phyloP scores from a whole-genome alignment of 2,797 vertebrate species.

The Tachyglossus aculeatus region DNA sequence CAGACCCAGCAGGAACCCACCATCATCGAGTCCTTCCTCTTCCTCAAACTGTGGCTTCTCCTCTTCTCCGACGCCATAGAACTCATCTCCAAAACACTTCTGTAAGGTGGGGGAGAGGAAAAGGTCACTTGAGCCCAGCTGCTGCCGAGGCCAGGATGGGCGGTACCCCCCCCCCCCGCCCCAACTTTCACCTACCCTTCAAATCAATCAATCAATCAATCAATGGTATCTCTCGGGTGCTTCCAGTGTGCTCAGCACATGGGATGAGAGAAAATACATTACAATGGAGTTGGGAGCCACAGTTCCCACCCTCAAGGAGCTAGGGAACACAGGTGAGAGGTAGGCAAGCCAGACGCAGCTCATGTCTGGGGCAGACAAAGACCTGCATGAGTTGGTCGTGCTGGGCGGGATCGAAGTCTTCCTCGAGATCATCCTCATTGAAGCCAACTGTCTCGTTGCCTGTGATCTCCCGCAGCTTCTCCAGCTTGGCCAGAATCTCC shows the following conservation, averaged over 20 bases:
- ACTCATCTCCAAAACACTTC: conserved; percentile 86
- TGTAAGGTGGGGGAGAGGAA: conserved; percentile 34
- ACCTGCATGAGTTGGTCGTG: conserved; percentile 92
- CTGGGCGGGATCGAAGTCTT: conserved; percentile 82
- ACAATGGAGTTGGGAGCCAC: too few relatives aligned
- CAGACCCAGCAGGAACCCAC: conserved; percentile 54
- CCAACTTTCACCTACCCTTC: not conserved
- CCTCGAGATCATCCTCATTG: conserved; percentile 81
- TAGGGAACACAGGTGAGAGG: too few relatives aligned
- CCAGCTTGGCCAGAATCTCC: conserved; percentile 85
- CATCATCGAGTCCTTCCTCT: conserved; percentile 82
- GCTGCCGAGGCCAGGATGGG: not conserved
- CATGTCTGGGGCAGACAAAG: not conserved
- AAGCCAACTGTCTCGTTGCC: conserved; percentile 78
- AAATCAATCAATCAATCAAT: not conserved
- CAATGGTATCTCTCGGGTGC: too few relatives aligned
- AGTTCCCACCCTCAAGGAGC: too few relatives aligned
- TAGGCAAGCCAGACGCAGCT: rapidly evolving
- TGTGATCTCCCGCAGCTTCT: conserved; percentile 81
- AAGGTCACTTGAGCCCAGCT: not conserved
- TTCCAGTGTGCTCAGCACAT: too few relatives aligned
- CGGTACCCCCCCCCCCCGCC: not conserved
- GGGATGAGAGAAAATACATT: too few relatives aligned
- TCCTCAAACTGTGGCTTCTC: conserved; percentile 89
- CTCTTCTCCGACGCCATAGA: conserved; percentile 79